Evolutionary conservation across 2,888 invertebrate species (phyloP).

Genomic region (Xestia ashworthii): DNA sequence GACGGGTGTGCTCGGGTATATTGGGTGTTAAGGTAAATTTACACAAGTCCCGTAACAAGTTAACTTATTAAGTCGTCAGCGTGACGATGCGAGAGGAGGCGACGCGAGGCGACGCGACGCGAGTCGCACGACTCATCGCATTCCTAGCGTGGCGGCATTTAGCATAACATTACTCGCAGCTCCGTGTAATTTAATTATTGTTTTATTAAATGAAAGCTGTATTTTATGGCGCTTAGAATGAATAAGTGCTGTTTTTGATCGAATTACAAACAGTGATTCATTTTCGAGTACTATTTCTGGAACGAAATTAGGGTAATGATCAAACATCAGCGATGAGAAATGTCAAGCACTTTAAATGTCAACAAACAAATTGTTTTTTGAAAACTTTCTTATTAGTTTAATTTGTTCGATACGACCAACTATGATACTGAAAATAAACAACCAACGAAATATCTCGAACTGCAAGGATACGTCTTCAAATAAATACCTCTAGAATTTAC

Average conservation of each 20-base stretch:
- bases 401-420: not conserved
- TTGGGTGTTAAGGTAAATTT: conserved; percentile 89
- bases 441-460: not conserved
- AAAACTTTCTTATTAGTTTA: not conserved
- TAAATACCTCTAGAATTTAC: conserved; percentile 23
- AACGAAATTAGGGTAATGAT: not conserved
- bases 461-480: not conserved
- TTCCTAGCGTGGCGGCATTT: conserved; percentile 71
- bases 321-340: not conserved
- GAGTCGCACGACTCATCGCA: conserved; percentile 79
- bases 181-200: conserved; percentile 57
- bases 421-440: not conserved
- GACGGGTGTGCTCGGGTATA: conserved; percentile 79
- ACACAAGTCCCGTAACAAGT: conserved; percentile 87
- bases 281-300: not conserved
- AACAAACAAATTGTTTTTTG: not conserved
- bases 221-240: not conserved
- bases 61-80: conserved; percentile 89
- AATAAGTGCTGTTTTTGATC: not conserved
- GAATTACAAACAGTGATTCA: not conserved
- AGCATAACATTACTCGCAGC: conserved; percentile 64
- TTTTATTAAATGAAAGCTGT: conserved; percentile 51
- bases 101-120: conserved; percentile 72
- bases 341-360: not conserved
- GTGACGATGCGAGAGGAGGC: conserved; percentile 71